Base-by-base conservation (phyloP, 2,888 invertebrate species). In the Dolomedes plantarius region DNA sequence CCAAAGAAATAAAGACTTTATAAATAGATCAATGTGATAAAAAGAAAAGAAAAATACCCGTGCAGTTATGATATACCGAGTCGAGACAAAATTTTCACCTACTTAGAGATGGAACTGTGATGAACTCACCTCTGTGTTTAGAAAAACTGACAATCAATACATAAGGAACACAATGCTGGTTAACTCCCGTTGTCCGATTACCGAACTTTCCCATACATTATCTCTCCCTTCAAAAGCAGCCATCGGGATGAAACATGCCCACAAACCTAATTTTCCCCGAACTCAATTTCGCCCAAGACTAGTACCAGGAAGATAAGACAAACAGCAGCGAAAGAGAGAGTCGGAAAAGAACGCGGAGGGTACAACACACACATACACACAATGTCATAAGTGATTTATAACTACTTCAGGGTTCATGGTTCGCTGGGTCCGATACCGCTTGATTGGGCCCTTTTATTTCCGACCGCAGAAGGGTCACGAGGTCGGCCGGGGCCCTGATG, bases 351-450 rank as follows among this genome's bases (percentile, higher is more conserved):
- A 75, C 39, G 11, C 36, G 56, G 28, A 36, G 28, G 75, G 65
- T 64, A n/a, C n/a, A n/a, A n/a, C n/a, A n/a, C n/a, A n/a, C n/a
- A n/a, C n/a, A n/a, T n/a, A n/a, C n/a, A n/a, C n/a, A n/a, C n/a
- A 69, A 27, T 77, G 83, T 85, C 83, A 85, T 85, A 85, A 85
- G 83, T 85, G 77, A 85, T 85, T 85, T 85, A 85, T 85, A 85
- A 85, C 83, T 85, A 85, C 83, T 85, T 85, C 77, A 85, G 77
- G 31, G 77, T 73, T 67, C 67, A 73, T 27, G 83, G 83, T 68
- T 29, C 77, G 62, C 36, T 77, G 77, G 69, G 32, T 31, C 36
- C 77, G 39, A 72, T 73, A 41, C 56, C 83, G 83, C 77, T 85
- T 85, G 77, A 85, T 85, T 77, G 83, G 77, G 68, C 46, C 83